Evolutionary conservation across 2,113 vertebrate species (phyloP).

Genomic region (Pygoscelis adeliae): DNA sequence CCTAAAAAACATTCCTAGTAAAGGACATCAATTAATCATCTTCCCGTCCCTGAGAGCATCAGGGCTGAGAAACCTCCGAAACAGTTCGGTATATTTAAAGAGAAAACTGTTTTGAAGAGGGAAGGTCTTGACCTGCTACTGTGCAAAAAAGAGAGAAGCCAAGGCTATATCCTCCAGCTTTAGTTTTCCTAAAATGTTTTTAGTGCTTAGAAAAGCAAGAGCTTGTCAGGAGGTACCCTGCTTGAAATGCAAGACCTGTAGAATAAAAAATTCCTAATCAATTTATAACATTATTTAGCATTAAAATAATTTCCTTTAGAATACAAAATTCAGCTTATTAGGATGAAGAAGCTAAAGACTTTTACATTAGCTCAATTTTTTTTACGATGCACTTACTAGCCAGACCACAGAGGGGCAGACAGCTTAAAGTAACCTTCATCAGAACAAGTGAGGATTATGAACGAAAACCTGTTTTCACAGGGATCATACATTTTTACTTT

Average conservation of each 20-base stretch:
- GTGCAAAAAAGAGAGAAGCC: background rate
- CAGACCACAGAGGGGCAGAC: background rate
- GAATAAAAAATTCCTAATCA: background rate
- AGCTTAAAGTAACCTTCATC: background rate
- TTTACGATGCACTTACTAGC: background rate
- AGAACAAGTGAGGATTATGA: background rate
- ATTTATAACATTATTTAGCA: background rate
- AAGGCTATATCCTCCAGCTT: background rate
- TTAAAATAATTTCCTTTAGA: background rate
- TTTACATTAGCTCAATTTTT: background rate
- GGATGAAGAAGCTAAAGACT: background rate
- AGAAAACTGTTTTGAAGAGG: background rate
- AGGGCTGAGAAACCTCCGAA: background rate
- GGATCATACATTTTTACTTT: background rate
- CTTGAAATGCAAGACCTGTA: background rate
- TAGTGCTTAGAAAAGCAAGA: background rate
- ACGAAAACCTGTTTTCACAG: background rate
- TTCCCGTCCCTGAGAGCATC: background rate
- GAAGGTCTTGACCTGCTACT: background rate
- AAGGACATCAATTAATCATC: background rate
- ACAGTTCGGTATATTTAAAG: background rate
- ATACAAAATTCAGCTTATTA: background rate
- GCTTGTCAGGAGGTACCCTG: background rate
- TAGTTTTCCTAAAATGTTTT: background rate
- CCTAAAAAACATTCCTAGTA: conserved; percentile 61